Conservation (phyloP, 1,140 invertebrate genomes). For the Pachyrhynchus sulphureomaculatus region DNA sequence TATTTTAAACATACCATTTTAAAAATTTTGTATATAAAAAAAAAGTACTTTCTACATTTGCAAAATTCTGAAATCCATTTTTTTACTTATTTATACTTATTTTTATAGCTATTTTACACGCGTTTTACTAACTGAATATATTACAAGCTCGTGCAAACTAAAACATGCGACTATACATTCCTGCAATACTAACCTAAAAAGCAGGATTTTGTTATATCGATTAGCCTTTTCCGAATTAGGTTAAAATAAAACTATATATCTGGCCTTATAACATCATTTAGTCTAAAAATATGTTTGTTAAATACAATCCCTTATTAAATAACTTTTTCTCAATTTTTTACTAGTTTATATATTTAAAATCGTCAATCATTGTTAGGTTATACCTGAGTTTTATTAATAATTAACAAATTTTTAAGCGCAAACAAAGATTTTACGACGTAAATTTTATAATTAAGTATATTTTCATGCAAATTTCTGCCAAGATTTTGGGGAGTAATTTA, state of each 20-base stretch:
- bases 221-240: slow-evolving; percentile 3
- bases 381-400: not conserved
- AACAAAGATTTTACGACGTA: not conserved
- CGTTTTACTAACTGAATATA: too few relatives aligned
- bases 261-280: not conserved
- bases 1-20: too few relatives aligned
- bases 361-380: slow-evolving; percentile 6
- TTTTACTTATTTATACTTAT: too few relatives aligned
- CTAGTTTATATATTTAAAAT: not conserved
- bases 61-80: too few relatives aligned
- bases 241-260: slow-evolving; percentile 7
- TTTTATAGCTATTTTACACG: too few relatives aligned
- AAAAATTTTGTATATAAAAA: too few relatives aligned
- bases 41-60: too few relatives aligned
- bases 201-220: not conserved
- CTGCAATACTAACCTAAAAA: not conserved
- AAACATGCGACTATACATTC: not conserved
- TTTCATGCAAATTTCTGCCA: not conserved
- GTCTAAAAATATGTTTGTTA: not conserved
- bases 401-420: not conserved
- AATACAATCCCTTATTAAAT: not conserved
- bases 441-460: not conserved
- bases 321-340: not conserved
- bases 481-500: not conserved
- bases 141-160: not conserved